Conservation (phyloP, 2,888 invertebrate species). For the Notodonta dromedarius region DNA sequence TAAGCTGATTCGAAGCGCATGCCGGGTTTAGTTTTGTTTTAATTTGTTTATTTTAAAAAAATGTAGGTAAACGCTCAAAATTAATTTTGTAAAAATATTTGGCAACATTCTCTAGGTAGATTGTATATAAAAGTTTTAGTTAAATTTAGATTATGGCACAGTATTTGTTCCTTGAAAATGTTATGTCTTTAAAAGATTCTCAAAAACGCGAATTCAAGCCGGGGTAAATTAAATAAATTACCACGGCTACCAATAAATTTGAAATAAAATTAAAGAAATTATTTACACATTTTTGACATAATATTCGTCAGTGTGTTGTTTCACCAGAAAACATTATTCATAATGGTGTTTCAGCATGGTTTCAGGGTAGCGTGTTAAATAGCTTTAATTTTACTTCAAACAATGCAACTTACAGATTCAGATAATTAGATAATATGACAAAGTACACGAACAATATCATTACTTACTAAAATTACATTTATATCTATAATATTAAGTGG, state of each 20-base stretch:
- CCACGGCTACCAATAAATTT: too few species aligned
- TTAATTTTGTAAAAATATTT: background rate
- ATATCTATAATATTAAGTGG: slow-evolving; percentile 21
- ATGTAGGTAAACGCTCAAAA: background rate
- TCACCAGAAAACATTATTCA: too few species aligned
- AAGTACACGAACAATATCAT: background rate
- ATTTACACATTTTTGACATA: too few species aligned
- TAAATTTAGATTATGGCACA: background rate
- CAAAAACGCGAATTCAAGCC: background rate
- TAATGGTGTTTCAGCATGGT: too few species aligned
- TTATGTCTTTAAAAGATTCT: background rate
- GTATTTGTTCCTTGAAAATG: background rate
- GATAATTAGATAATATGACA: background rate
- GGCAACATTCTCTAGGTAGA: background rate
- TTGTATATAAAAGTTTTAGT: background rate
- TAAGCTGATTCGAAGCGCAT: too few species aligned
- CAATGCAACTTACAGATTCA: too few species aligned
- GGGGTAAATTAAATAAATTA: too few species aligned
- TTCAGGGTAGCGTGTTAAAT: too few species aligned
- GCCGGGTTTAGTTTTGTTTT: background rate
- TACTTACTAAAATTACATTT: slow-evolving; percentile 1
- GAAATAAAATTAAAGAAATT: too few species aligned
- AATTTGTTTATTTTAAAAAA: background rate
- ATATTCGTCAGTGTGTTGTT: too few species aligned
- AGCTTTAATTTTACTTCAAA: too few species aligned